Conservation (phyloP, 2,797 vertebrate genomes). For the Naso thynnoides region DNA sequence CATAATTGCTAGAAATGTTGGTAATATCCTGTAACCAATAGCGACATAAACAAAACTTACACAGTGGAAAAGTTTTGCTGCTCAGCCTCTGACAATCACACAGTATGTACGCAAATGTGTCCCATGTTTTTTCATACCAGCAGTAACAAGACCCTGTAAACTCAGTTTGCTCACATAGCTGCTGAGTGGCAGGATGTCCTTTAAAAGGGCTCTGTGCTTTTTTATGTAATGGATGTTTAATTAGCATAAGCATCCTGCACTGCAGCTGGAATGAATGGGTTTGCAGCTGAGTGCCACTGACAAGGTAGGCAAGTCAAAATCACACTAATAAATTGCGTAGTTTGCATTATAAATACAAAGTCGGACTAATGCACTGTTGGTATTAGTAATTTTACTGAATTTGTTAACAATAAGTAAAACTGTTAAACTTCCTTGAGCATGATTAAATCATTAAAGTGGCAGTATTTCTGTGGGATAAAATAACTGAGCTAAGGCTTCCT, state of each 20-base stretch:
- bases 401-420: neutral
- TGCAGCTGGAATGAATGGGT: neutral
- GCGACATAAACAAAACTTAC: slow-evolving; percentile 29
- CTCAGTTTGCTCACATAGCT: no score
- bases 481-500: neutral
- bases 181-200: no score
- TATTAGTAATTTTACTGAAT: neutral
- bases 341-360: neutral
- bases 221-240: no score
- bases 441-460: neutral
- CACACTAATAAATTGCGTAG: neutral
- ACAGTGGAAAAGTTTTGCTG: slow-evolving; percentile 22
- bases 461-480: slow-evolving; percentile 4
- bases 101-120: neutral
- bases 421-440: neutral
- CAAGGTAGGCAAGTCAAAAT: neutral
- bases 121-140: no score
- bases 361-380: neutral
- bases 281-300: neutral
- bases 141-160: no score
- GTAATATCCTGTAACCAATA: slow-evolving; percentile 37
- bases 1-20: slow-evolving; percentile 5
- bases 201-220: no score
- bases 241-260: no score
- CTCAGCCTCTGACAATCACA: slow-evolving; percentile 18